Conservation (phyloP, 2,888 invertebrate genomes). For the Pollenia amentaria region DNA sequence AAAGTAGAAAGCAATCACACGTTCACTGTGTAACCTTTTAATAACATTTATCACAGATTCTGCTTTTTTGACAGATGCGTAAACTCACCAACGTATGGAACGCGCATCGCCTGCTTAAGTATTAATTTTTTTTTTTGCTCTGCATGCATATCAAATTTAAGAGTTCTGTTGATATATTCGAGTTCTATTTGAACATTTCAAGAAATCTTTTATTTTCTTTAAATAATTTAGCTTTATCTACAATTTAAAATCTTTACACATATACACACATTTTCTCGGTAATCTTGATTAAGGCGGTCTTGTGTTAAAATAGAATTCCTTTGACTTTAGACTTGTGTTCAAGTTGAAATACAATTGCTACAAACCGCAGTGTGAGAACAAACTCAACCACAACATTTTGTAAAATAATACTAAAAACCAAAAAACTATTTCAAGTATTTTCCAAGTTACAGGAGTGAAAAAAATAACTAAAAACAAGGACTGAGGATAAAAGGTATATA, state of each 20-base stretch:
- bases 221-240: constrained; percentile 8
- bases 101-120: too few species aligned
- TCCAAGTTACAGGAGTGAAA: constrained; percentile 8
- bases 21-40: too few species aligned
- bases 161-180: too few species aligned
- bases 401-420: constrained; percentile 52
- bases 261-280: not conserved
- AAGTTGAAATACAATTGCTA: constrained; percentile 10
- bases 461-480: constrained; percentile 1
- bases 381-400: constrained; percentile 68
- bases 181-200: not conserved
- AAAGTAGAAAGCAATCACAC: too few species aligned
- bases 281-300: constrained; percentile 43
- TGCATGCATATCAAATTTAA: not conserved
- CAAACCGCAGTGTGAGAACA: constrained; percentile 71
- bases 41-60: too few species aligned
- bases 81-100: too few species aligned
- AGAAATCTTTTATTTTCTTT: not conserved
- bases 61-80: too few species aligned
- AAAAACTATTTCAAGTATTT: constrained; percentile 71
- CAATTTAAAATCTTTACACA: constrained; percentile 24
- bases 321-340: constrained; percentile 14
- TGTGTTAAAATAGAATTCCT: constrained; percentile 29
- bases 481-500: not conserved
- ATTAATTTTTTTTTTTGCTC: too few species aligned